Base-by-base conservation (phyloP, 2,888 invertebrate species). In the Tholera decimalis region DNA sequence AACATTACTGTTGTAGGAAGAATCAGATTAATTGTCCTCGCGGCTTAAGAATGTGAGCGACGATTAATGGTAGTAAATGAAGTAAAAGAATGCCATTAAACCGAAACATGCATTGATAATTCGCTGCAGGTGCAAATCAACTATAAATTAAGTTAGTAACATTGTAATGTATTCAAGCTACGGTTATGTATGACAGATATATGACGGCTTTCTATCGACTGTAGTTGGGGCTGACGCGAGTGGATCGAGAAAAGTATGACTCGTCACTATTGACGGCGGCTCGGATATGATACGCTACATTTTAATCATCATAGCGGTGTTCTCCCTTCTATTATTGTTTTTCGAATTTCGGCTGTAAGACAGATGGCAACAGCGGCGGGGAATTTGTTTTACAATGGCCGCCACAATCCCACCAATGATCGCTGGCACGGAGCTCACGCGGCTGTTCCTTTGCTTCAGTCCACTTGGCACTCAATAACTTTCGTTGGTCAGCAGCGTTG, bases 401-500 rank as follows among this genome's bases (percentile, higher is more conserved):
- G 90, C 86, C 83, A 87, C 89, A 88, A 89, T 87, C 85, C 85
- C 83, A 85, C 84, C 84, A 82, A 83, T 89, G 90, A 92, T 91
- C 89, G 85, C 92, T 94, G 94, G 94, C 94, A 94, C 89, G 80
- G 80, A 75, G 79, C 81, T 84, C 83, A 73, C 75, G 73, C 94
- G 92, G 93, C 93, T 94, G 93, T 91, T 93, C 85, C 88, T 82
- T 85, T 86, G 85, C 88, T 90, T 93, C 93, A 94, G 85, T 90
- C 89, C 88, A 91, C 88, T 94, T 94, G 95, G 94, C 94, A 95
- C 93, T 87, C 92, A 88, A 92, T 92, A 91, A 92, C 89, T 92
- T 89, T 90, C 86, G 71, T 83, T 82, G 61, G 80, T 77, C 83
- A 80, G 83, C 78, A 85, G 79, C 83, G 82, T 85, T 85, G 82